A percentile compares a stretch with the other conserved stretches of the same genome.
phyloP scores from a whole-genome alignment of 1,140 invertebrate genomes.

The Lepidostoma basale region DNA sequence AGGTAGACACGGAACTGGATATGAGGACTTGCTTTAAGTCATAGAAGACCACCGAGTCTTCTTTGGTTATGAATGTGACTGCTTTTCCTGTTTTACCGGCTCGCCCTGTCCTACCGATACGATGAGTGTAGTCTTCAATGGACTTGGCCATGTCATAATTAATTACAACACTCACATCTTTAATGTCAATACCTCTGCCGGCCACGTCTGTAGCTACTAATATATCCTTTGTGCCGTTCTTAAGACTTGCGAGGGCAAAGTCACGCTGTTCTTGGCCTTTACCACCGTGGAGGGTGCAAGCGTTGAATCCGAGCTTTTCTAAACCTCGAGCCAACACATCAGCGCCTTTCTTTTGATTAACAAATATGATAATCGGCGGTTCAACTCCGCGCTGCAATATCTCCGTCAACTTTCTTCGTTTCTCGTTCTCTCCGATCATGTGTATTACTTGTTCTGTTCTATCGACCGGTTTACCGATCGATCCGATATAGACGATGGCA shows the following conservation, averaged over 20 bases:
- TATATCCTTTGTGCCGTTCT: slow-evolving; percentile 95
- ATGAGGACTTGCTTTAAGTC: slow-evolving; percentile 94
- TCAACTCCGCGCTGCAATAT: slow-evolving; percentile 86
- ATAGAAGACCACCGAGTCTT: slow-evolving; percentile 94
- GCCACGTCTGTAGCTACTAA: slow-evolving; percentile 99
- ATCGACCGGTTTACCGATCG: slow-evolving; percentile 97
- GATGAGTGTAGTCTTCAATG: slow-evolving; percentile 99
- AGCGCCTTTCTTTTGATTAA: slow-evolving; percentile 99
- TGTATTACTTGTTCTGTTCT: slow-evolving; percentile 97
- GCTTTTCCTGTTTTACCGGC: slow-evolving; percentile 97
- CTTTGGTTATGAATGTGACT: slow-evolving; percentile 95
- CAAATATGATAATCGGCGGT: slow-evolving; percentile 98
- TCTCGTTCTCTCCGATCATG: slow-evolving; percentile 93
- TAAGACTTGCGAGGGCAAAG: slow-evolving; percentile 94
- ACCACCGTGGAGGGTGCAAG: slow-evolving; percentile 97
- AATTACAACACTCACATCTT: slow-evolving; percentile 97
- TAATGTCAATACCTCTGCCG: slow-evolving; percentile 99
- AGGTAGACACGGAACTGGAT: slow-evolving; percentile 90
- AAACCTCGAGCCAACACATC: slow-evolving; percentile 96
- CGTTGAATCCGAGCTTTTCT: slow-evolving; percentile 96
- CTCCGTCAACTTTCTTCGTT: slow-evolving; percentile 88
- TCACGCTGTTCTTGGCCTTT: slow-evolving; percentile 99
- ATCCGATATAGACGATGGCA: slow-evolving; percentile 97
- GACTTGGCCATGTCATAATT: slow-evolving; percentile 99
- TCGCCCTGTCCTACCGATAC: slow-evolving; percentile 98